Evolutionary conservation across 1,140 invertebrate genomes (phyloP).

Genomic region (Euwallacea similis): DNA sequence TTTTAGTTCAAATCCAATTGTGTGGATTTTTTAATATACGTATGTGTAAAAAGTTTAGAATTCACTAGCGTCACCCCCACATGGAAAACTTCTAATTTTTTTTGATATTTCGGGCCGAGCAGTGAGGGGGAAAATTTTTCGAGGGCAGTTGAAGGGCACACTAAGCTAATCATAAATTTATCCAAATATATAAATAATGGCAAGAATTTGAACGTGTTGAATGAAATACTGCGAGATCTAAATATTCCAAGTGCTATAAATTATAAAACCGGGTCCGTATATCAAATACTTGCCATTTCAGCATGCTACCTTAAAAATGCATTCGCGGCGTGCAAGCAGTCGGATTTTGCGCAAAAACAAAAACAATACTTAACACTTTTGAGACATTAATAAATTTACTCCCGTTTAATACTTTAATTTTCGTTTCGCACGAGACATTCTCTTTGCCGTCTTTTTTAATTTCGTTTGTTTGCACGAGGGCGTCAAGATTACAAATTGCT

Average conservation of each 20-base stretch:
- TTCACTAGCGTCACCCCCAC: too few species aligned
- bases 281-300: conserved; percentile 27
- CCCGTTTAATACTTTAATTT: conserved; percentile 29
- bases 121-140: too few species aligned
- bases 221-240: not conserved
- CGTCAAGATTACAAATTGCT: conserved; percentile 4
- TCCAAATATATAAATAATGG: too few species aligned
- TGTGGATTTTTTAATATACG: too few species aligned
- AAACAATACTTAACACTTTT: conserved; percentile 28
- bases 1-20: too few species aligned
- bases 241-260: conserved; percentile 19
- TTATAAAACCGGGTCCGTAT: conserved; percentile 21
- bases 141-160: too few species aligned
- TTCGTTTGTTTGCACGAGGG: not conserved
- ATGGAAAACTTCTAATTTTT: too few species aligned
- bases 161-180: too few species aligned
- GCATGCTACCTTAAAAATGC: conserved; percentile 28
- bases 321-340: conserved; percentile 14
- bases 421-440: conserved; percentile 26
- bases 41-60: too few species aligned
- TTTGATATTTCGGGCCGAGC: too few species aligned
- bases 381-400: conserved; percentile 27
- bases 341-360: conserved; percentile 20
- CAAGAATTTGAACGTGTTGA: too few species aligned
- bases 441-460: conserved; percentile 15